Percentiles rank a stretch among this genome's conserved stretches.
These are phyloP conservation scores for Oscheius sp. DNA, from an alignment of 2,888 invertebrate genomes.

Conservation along the genomic window DNA sequence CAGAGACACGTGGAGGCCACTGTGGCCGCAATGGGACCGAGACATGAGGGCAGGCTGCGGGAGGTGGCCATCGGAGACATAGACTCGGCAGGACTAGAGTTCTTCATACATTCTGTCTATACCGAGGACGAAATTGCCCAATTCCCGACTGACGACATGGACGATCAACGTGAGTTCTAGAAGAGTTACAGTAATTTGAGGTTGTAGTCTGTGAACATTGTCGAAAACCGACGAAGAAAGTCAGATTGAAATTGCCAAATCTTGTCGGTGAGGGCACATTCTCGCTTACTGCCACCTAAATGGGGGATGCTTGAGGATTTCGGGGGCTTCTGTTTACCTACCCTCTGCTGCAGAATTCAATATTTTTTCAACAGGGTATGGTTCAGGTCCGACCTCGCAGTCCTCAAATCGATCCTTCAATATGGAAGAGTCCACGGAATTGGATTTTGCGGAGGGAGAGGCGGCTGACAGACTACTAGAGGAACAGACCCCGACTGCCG, in stretches of 20 bases:
- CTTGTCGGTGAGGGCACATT: constrained; percentile 20
- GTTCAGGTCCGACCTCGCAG: constrained; percentile 46
- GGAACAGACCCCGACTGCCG: constrained; percentile 46
- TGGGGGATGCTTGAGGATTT: neutral
- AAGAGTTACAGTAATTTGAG: constrained; percentile 4
- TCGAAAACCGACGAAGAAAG: constrained; percentile 34
- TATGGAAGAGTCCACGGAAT: constrained; percentile 57
- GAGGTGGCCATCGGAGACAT: constrained; percentile 69
- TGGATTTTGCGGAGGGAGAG: constrained; percentile 52
- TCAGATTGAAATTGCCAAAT: constrained; percentile 24
- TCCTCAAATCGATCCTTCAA: constrained; percentile 47
- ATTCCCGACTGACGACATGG: constrained; percentile 48
- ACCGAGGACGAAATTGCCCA: constrained; percentile 69
- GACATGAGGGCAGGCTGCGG: constrained; percentile 43
- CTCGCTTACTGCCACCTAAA: neutral
- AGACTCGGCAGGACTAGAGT: constrained; percentile 66
- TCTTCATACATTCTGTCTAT: constrained; percentile 70
- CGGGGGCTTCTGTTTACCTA: constrained; percentile 24
- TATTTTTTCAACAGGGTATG: neutral
- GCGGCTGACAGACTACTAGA: constrained; percentile 43
- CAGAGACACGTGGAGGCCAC: constrained; percentile 68
- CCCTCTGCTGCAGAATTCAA: neutral
- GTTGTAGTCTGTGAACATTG: constrained; percentile 35
- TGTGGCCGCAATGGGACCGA: constrained; percentile 57
- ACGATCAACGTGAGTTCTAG: constrained; percentile 49